Evolutionary conservation across 92 coral and sea anemone genomes (phyloP).

Genomic region (Palythoa grandis): DNA sequence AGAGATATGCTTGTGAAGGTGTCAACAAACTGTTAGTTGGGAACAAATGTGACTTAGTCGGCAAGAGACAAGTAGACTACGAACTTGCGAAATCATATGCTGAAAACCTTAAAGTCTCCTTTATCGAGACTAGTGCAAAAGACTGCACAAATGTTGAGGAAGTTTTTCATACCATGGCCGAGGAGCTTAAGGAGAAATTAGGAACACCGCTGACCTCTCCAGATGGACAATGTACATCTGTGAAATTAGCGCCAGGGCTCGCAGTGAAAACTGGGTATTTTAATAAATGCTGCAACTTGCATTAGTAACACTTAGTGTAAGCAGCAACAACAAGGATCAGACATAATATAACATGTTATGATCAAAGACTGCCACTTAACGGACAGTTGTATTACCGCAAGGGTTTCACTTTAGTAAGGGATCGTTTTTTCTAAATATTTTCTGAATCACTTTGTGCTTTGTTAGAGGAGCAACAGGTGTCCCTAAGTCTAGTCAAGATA

Average conservation of each 20-base stretch:
- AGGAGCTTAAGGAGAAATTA: conserved; percentile 80
- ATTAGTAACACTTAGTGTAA: neutral
- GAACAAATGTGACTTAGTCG: conserved; percentile 90
- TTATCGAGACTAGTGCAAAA: conserved; percentile 96
- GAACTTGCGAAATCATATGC: conserved; percentile 83
- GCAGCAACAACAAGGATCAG: neutral
- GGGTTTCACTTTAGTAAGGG: no score
- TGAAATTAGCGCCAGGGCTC: conserved; percentile 53
- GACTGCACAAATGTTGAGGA: conserved; percentile 92
- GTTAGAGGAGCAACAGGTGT: no score
- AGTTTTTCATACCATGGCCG: conserved; percentile 95
- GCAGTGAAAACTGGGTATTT: conserved; percentile 52
- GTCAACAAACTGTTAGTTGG: conserved; percentile 91
- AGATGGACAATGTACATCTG: conserved; percentile 39
- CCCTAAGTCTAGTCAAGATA: no score
- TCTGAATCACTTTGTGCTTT: no score
- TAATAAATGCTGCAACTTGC: conserved; percentile 59
- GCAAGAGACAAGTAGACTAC: conserved; percentile 83
- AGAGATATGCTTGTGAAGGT: conserved; percentile 86
- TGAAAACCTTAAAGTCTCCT: conserved; percentile 81
- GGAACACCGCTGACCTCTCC: conserved; percentile 87
- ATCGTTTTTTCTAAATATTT: no score
- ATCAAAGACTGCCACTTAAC: no score
- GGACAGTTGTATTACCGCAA: no score
- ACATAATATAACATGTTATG: no score